Evolutionary conservation across 2,888 invertebrate species (phyloP).

Genomic region (Drosophila mimica): DNA sequence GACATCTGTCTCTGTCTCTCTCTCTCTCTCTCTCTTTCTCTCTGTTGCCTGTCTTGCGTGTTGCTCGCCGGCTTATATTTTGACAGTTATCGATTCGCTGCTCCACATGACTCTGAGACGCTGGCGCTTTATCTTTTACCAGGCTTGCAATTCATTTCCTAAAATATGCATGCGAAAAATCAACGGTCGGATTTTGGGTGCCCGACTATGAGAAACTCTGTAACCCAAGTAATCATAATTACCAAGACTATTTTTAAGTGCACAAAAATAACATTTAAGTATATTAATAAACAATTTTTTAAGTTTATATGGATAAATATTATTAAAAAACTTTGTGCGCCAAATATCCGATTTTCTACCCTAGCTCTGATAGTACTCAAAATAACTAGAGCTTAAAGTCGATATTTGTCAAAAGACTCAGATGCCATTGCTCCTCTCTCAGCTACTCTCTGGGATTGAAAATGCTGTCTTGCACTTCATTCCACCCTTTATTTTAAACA

Average conservation of each 20-base stretch:
- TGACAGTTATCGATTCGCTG: constrained; percentile 83
- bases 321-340: not conserved
- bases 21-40: not conserved
- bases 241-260: not conserved
- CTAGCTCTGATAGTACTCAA: not conserved
- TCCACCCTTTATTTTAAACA: not conserved
- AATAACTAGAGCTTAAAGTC: not conserved
- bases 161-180: constrained; percentile 71
- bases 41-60: constrained; percentile 55
- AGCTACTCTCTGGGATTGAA: not conserved
- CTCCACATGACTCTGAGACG: constrained; percentile 53
- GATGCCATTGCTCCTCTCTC: too few species aligned
- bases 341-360: not conserved
- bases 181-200: too few species aligned
- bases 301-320: not conserved
- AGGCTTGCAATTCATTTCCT: constrained; percentile 74
- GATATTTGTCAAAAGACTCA: not conserved
- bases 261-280: not conserved
- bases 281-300: not conserved
- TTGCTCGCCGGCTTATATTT: constrained; percentile 79
- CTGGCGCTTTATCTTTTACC: constrained; percentile 67
- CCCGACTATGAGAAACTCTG: not conserved
- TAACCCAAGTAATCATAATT: not conserved
- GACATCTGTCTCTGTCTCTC: not conserved
- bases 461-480: not conserved